Percentiles rank a stretch among this genome's conserved stretches.
These are phyloP conservation scores for Cryptomyrus ogoouensis DNA, from an alignment of 2,113 vertebrate genomes.

Conservation along the genomic window DNA sequence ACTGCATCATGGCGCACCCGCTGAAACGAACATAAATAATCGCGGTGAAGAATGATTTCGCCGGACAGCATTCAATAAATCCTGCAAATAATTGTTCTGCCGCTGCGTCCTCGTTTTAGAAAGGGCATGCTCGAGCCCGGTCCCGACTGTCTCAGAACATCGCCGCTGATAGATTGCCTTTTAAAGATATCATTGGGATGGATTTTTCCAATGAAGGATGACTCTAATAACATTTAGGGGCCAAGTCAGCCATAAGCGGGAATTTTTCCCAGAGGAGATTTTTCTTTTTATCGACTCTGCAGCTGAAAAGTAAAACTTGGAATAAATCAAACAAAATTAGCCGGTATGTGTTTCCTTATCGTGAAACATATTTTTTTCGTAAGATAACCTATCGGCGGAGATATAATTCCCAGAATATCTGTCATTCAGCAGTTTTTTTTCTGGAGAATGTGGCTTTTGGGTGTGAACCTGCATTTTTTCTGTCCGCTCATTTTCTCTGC, in stretches of 20 bases:
- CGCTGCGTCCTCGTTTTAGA: conserved; percentile 53
- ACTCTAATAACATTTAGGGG: conserved; percentile 34
- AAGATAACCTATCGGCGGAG: conserved; percentile 43
- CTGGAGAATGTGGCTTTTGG: conserved; percentile 12
- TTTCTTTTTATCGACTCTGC: conserved; percentile 68
- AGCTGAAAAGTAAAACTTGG: conserved; percentile 28
- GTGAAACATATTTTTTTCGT: conserved; percentile 45
- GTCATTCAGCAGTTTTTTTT: background rate
- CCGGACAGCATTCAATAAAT: conserved; percentile 58
- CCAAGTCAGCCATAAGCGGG: conserved; percentile 41
- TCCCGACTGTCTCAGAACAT: conserved; percentile 56
- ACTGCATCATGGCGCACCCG: conserved; percentile 24
- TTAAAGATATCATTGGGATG: conserved; percentile 59
- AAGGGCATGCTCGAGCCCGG: conserved; percentile 57
- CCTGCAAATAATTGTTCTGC: conserved; percentile 58
- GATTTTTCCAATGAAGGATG: conserved; percentile 56
- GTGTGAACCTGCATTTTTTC: background rate
- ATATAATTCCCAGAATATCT: conserved; percentile 6
- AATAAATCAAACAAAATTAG: conserved; percentile 64
- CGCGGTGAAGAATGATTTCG: conserved; percentile 42
- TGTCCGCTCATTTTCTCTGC: background rate
- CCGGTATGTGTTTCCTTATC: conserved; percentile 55
- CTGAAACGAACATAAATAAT: conserved; percentile 22
- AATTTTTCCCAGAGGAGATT: conserved; percentile 50
- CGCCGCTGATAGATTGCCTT: conserved; percentile 62